Evolutionary conservation across 2,113 vertebrate genomes (phyloP).

Genomic region (Tympanuchus pallidicinctus): DNA sequence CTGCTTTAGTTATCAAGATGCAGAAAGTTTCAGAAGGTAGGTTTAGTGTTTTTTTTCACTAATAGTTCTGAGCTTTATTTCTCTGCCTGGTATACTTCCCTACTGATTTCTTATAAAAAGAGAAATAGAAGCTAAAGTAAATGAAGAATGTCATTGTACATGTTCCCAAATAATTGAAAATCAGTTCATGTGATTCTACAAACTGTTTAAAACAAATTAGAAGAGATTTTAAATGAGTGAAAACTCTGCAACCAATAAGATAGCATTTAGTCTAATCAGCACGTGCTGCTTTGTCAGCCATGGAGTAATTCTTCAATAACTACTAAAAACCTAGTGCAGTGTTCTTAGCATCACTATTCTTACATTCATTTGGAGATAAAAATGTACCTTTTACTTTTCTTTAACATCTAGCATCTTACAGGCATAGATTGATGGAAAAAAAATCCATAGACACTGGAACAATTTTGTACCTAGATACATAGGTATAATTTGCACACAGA

Average conservation of each 20-base stretch:
- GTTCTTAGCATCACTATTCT: neutral
- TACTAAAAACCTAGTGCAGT: neutral
- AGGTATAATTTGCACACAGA: neutral
- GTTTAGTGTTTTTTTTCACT: neutral
- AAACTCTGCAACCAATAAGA: neutral
- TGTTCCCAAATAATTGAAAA: slow-evolving; percentile 9
- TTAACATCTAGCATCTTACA: neutral
- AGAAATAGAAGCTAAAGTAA: neutral
- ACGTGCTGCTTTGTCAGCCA: neutral
- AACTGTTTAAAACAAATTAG: neutral
- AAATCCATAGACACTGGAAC: neutral
- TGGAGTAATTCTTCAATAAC: neutral
- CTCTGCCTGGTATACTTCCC: neutral
- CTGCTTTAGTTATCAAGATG: neutral
- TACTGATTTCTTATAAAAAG: neutral
- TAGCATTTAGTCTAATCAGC: neutral
- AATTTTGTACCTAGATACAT: neutral
- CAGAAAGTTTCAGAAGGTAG: neutral
- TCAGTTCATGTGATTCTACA: neutral
- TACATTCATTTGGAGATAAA: neutral
- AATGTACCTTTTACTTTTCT: neutral
- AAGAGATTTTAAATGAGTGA: neutral
- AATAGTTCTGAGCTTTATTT: neutral
- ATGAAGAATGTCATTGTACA: neutral
- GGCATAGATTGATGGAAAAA: neutral